Evolutionary conservation across 2,888 invertebrate species (phyloP), one percentile per base, ranked within the genome.

Genomic region (Homarus gammarus): DNA sequence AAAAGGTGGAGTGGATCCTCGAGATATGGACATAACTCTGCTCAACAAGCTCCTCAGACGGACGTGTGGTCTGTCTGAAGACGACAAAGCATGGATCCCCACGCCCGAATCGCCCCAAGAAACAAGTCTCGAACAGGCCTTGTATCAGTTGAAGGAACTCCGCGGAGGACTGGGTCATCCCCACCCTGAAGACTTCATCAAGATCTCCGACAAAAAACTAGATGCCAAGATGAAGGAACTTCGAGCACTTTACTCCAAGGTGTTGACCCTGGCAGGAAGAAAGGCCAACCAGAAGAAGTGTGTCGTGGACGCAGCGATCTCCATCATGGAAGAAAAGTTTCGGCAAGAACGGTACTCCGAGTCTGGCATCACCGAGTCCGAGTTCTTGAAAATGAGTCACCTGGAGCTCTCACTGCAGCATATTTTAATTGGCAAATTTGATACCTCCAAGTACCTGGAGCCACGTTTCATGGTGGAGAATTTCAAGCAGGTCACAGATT

Each of bases 111-210:
- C 36, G 15, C 33, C 8, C 22, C 22, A 31, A 12, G 33, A 78
- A 8, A 78, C 12, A 56, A 27, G 31, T 56, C 56, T 78, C n/a
- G 78, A 78, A 78, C 36, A 78, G n/a, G 10, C 78, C 5, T 33
- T 78, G 0, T 10, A 56, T 56, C 51, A 78, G 18, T 27, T 78
- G n/a, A 78, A 78, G 31, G 1, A 8, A 3, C 2, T 3, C 18
- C 49, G 78, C 27, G 31, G 31, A 18, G 18, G 12, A 1, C 18
- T 56, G 1, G 15, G 33, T 12, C 78, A 78, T 15, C 77, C 51
- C 12, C 12, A 8, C 2, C 31, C 27, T 12, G 22, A 27, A n/a
- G 78, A 22, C 12, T 78, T 31, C 22, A 33, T 78, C 51, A 31
- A 56, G 31, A 18, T 78, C 22, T 51, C 36, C 6, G 56, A 78